phyloP scores from a whole-genome alignment of 2,113 vertebrate species.

The Hiodon tergisus region DNA sequence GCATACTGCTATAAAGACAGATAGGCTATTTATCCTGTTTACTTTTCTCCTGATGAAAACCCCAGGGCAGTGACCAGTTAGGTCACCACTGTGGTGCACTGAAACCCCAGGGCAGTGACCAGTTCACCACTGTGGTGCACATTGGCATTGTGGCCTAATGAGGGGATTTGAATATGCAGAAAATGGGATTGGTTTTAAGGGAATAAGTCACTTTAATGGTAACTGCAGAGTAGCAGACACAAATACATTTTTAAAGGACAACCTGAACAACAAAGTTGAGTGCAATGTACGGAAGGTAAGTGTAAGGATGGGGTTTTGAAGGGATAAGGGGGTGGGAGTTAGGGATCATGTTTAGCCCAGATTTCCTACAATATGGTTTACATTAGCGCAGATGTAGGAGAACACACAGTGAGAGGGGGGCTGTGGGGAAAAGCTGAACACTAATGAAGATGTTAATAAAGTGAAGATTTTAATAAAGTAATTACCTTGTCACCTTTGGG shows the following conservation, averaged over 20 bases:
- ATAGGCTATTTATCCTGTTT: conserved; percentile 25
- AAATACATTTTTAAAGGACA: conserved; percentile 29
- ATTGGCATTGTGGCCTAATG: conserved; percentile 38
- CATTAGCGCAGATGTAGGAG: not conserved
- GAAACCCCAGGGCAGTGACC: conserved; percentile 31
- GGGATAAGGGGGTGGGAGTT: not conserved
- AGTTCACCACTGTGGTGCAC: conserved; percentile 31
- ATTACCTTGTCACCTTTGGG: conserved; percentile 94
- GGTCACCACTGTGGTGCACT: conserved; percentile 44
- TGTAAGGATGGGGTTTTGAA: not conserved
- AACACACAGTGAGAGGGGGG: not conserved
- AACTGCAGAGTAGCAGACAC: conserved; percentile 23
- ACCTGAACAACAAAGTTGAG: conserved; percentile 28
- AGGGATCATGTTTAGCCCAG: not conserved
- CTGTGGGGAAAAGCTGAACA: not conserved
- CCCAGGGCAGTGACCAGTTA: conserved; percentile 24
- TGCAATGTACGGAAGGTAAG: not conserved
- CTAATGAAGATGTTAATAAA: conserved; percentile 7
- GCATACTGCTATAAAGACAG: not conserved
- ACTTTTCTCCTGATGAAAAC: conserved; percentile 46
- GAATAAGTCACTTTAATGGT: conserved; percentile 19
- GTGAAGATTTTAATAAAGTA: conserved; percentile 25
- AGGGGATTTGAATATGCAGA: conserved; percentile 36
- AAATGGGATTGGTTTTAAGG: conserved; percentile 31
- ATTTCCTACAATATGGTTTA: not conserved